These are phyloP conservation scores for Nixonia krombeini DNA, from an alignment of 1,140 invertebrate species.

Conservation along the genomic window DNA sequence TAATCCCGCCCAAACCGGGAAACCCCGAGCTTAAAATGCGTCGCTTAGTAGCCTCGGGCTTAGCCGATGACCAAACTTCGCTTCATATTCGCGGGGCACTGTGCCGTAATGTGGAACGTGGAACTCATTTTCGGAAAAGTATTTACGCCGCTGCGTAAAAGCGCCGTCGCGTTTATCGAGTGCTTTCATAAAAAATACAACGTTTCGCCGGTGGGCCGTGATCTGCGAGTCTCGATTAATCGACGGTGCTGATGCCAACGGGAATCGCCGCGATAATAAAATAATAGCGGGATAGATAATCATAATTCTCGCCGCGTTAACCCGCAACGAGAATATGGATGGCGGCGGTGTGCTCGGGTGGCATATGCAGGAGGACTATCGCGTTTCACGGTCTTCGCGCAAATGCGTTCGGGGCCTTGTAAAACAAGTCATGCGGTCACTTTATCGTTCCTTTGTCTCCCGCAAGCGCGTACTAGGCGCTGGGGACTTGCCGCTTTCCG, in stretches of 20 bases:
- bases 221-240: too few species aligned
- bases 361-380: conserved; percentile 29
- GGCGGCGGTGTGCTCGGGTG: conserved; percentile 10
- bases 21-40: conserved; percentile 33
- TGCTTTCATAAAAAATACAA: not conserved
- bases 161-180: not conserved
- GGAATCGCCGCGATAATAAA: too few species aligned
- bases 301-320: conserved; percentile 11
- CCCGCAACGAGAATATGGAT: conserved; percentile 9
- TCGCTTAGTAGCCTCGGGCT: conserved; percentile 21
- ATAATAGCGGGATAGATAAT: conserved; percentile 6
- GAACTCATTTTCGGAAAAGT: conserved; percentile 3
- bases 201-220: too few species aligned
- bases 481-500: too few species aligned
- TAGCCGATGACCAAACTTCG: conserved; percentile 26
- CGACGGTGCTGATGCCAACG: too few species aligned
- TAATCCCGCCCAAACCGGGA: conserved; percentile 22
- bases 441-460: conserved; percentile 6
- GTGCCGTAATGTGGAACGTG: not conserved
- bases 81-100: conserved; percentile 22
- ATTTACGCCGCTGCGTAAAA: not conserved
- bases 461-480: too few species aligned
- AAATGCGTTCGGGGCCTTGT: conserved; percentile 26
- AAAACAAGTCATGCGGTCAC: conserved; percentile 26
- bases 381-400: conserved; percentile 30